Evolutionary conservation across 2,113 vertebrate species (phyloP).

Genomic region (Pelobates fuscus): DNA sequence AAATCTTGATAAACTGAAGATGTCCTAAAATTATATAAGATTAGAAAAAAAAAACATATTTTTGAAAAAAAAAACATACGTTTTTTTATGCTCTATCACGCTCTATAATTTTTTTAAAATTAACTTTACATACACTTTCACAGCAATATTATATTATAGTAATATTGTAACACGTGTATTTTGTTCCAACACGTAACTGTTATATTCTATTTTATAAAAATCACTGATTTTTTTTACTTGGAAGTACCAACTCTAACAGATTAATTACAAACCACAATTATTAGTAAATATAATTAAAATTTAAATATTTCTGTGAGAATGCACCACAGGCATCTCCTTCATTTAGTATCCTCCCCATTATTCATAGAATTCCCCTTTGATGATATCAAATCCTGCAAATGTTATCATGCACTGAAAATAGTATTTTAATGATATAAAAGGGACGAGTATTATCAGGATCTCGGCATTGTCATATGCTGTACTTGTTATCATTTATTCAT

Average conservation of each 20-base stretch:
- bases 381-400: constrained; percentile 29
- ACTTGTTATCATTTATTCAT: constrained; percentile 50
- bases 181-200: too few species aligned
- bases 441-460: constrained; percentile 23
- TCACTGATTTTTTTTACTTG: not conserved
- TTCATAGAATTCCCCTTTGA: constrained; percentile 13
- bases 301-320: constrained; percentile 10
- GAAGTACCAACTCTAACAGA: not conserved
- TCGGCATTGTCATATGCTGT: constrained; percentile 29
- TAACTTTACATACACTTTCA: too few species aligned
- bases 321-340: constrained; percentile 16
- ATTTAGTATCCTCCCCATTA: constrained; percentile 4
- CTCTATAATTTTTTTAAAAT: too few species aligned
- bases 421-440: constrained; percentile 40
- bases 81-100: too few species aligned
- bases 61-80: too few species aligned
- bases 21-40: too few species aligned
- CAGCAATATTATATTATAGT: too few species aligned
- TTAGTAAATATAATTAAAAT: constrained; percentile 7
- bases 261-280: constrained; percentile 13
- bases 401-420: constrained; percentile 24
- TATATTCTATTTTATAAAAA: too few species aligned
- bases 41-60: too few species aligned
- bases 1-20: too few species aligned
- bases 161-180: too few species aligned